Evolutionary conservation across 1,140 invertebrate species (phyloP), one percentile per base, ranked within the genome.

Genomic region (Pseudomyrmex dendroicus): DNA sequence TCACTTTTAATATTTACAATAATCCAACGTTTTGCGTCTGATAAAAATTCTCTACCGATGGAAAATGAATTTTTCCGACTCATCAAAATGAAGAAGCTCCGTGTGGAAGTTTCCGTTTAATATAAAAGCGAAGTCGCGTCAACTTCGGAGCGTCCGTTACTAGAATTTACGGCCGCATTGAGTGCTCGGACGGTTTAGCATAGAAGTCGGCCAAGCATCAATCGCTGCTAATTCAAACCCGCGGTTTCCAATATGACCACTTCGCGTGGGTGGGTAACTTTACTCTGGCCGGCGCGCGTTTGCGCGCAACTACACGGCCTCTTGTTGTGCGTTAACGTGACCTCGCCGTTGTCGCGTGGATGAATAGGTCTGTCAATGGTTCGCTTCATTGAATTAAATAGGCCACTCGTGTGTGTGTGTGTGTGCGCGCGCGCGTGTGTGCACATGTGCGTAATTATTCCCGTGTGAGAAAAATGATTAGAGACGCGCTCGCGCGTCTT

Each of bases 311-410:
- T 35, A 17, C 66, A 17, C 66, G 20, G 54, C 46, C 54, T 70
- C 76, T 35, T 61, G 66, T 80, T 80, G 76, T 80, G 76, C 61
- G 76, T 80, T 80, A 72, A 80, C 76, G 66, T 50, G 76, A 80
- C 76, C 76, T 80, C 76, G 76, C n/a, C 66, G 66, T 72, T 72
- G 76, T 72, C 76, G 64, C 76, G 76, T 80, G 85, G 80, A 67
- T 91, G 84, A 92, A 92, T 90, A 91, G 90, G 87, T 87, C 89
- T 89, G 87, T 92, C 91, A 92, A 92, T 92, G 87, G 74, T 73
- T 91, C 87, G 85, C 89, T 91, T 93, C 87, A 89, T 92, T 92
- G 86, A 91, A 90, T 89, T 88, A 91, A 91, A 91, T 90, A 91
- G 91, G 89, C 85, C 91, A 87, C 67, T 87, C 91, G 86, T 84